Evolutionary conservation across 2,888 invertebrate species (phyloP).

Genomic region (Cancer borealis): DNA sequence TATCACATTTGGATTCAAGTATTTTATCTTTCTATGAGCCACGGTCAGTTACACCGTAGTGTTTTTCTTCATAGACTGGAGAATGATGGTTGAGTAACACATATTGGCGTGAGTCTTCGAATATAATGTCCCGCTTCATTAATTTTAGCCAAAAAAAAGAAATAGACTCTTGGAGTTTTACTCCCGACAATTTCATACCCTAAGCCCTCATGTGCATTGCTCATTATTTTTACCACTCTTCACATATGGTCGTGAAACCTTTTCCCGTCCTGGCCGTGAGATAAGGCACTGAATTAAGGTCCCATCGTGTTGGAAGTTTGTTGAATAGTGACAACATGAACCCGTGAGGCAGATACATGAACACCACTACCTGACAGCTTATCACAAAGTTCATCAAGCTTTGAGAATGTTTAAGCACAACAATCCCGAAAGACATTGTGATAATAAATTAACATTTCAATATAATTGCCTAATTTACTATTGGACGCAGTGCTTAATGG

Average conservation of each 20-base stretch:
- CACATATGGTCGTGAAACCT: not conserved
- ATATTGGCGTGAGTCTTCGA: no score
- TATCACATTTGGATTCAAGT: no score
- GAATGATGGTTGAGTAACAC: not conserved
- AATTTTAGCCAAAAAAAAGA: not conserved
- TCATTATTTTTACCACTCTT: not conserved
- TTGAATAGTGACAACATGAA: not conserved
- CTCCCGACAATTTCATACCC: conserved; percentile 23
- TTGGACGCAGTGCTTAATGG: not conserved
- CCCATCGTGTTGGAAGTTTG: not conserved
- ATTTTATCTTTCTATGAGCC: no score
- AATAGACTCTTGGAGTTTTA: conserved; percentile 26
- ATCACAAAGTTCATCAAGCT: not conserved
- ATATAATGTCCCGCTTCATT: no score
- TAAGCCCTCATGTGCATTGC: not conserved
- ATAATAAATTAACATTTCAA: not conserved
- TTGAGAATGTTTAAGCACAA: not conserved
- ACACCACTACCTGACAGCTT: not conserved
- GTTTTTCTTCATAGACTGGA: no score
- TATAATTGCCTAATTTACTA: not conserved
- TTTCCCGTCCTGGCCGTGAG: not conserved
- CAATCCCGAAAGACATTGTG: not conserved
- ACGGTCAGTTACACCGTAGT: no score
- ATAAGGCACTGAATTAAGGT: not conserved
- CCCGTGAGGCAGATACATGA: not conserved